Evolutionary conservation across 2,113 vertebrate species (phyloP).

Genomic region (Eudyptes chrysolophus): DNA sequence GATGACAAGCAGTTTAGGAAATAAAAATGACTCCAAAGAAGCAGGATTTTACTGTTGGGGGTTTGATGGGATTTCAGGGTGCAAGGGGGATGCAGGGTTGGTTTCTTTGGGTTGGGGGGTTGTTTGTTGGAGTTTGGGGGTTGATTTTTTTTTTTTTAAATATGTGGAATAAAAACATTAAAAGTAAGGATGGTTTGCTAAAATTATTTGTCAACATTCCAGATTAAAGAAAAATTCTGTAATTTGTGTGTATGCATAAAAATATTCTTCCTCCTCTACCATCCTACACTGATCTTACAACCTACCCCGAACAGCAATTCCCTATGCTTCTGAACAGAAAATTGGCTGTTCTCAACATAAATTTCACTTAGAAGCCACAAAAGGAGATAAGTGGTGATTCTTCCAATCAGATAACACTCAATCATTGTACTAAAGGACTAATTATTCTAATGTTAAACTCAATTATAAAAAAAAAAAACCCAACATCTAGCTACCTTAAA

Average conservation of each 20-base stretch:
- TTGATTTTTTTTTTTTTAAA: not conserved
- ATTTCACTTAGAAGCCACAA: not conserved
- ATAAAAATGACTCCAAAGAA: not conserved
- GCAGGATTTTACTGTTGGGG: not conserved
- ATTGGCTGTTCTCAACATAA: constrained; percentile 5
- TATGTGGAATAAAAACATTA: not conserved
- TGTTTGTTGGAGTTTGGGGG: not conserved
- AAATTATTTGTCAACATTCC: not conserved
- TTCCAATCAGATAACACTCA: constrained; percentile 5
- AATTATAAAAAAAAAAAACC: not conserved
- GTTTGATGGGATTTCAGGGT: not conserved
- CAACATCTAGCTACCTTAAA: not conserved
- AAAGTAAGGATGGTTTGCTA: not conserved
- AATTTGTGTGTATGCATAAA: not conserved
- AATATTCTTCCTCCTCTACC: not conserved
- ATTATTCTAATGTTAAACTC: not conserved
- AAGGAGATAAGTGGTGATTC: not conserved
- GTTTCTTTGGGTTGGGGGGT: not conserved
- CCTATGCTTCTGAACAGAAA: not conserved
- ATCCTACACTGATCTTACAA: not conserved
- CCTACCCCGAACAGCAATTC: not conserved
- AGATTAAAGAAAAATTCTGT: not conserved
- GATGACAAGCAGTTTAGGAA: not conserved
- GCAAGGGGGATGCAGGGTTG: not conserved
- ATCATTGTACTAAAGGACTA: not conserved